Base-by-base conservation (phyloP, 2,797 vertebrate genomes). In the Pagetopsis macropterus region DNA sequence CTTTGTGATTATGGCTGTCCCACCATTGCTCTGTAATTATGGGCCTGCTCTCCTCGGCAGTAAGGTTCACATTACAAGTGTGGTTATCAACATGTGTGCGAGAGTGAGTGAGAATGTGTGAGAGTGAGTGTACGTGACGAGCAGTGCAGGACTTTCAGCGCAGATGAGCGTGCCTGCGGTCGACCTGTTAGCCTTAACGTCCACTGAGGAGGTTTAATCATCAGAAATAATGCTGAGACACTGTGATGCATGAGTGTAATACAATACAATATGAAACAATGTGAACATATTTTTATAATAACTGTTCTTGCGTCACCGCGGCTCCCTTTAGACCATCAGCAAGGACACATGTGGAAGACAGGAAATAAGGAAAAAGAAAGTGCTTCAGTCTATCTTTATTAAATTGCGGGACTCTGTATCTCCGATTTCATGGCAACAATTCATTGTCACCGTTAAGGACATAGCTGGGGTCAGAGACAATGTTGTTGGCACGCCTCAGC, bases 1-100 rank as follows among this genome's bases (percentile, higher is more conserved):
- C 92, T 89, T 90, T 92, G 88, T 92, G 88, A 92, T 92, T 93
- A 92, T 93, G 89, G 89, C 88, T 83, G 84, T 80, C 83, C 85
- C 88, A 83, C 84, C 74, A 65, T 84, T 54, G 68, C 87, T 77
- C 83, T 72, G 84, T 91, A 92, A 93, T 93, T 91, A 93, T 70
- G 88, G 85, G 79, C 81, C 84, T 33, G 60, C 83, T 76, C 81
- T 74, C 57, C 79, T 87, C 85, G 3, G 85, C 87, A 86, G 84
- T 55, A 68, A 79, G 91, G 88, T 90, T 93, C 91, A 79, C 84
- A 78, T 93, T 92, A 92, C 91, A 89, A 90, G 88, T 87, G 91
- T 5, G 89, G 91, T 92, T 88, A 89, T 92, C 87, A 67, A 88
- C 89, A 90, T 93, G 88, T 92, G 91, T 88, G 87, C 74, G 78